These are phyloP conservation scores for Carpatolechia fugitivella DNA, from an alignment of 2,888 invertebrate species.

Conservation along the genomic window DNA sequence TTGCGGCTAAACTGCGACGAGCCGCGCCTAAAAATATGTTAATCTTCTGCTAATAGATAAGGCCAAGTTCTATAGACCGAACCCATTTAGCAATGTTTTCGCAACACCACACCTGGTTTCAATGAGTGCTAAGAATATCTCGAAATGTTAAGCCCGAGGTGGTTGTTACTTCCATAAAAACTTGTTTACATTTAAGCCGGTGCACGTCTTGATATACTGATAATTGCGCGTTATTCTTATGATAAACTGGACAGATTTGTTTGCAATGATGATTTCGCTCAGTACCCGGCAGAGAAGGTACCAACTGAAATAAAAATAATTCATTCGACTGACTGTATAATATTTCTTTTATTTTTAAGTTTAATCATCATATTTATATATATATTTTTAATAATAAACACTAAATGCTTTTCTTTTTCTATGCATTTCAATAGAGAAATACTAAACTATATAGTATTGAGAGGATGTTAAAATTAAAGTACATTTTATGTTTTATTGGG, in stretches of 20 bases:
- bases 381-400: too few species aligned
- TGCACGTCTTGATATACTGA: neutral
- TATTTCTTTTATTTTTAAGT: too few species aligned
- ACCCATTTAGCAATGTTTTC: conserved; percentile 41
- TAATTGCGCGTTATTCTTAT: neutral
- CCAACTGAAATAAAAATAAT: too few species aligned
- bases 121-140: conserved; percentile 35
- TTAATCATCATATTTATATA: too few species aligned
- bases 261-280: neutral
- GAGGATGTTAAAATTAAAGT: too few species aligned
- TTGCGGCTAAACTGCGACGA: conserved; percentile 38
- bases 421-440: neutral
- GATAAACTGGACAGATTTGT: neutral
- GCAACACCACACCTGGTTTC: conserved; percentile 38
- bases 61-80: conserved; percentile 31
- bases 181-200: conserved; percentile 35
- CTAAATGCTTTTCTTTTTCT: too few species aligned
- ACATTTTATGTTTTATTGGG: neutral
- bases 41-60: conserved; percentile 38
- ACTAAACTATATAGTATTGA: too few species aligned
- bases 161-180: conserved; percentile 22
- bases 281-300: too few species aligned
- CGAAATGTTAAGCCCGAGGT: conserved; percentile 35
- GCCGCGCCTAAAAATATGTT: conserved; percentile 45
- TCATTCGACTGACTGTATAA: too few species aligned